These are phyloP conservation scores for Falco punctatus DNA, from an alignment of 2,113 vertebrate genomes.

Conservation along the genomic window DNA sequence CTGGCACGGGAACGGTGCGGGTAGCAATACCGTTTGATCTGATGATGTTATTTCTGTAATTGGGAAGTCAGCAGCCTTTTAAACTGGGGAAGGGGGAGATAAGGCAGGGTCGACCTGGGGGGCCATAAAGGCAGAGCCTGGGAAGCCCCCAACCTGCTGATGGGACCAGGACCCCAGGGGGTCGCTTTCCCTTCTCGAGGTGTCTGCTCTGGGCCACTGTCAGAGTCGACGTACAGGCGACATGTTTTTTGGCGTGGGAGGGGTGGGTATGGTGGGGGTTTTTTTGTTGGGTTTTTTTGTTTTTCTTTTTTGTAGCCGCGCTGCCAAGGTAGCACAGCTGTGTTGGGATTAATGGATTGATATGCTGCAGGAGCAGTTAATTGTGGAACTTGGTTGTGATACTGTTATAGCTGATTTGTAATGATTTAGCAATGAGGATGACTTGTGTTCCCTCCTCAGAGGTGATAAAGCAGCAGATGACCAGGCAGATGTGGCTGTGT, in stretches of 20 bases:
- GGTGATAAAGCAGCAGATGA: conserved; percentile 60
- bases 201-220: not conserved
- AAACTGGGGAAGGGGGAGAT: rapidly evolving
- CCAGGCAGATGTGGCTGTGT: conserved; percentile 32
- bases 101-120: rapidly evolving
- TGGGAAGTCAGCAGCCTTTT: not conserved
- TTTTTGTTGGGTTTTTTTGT: too few species aligned
- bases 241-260: not conserved
- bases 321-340: conserved; percentile 59
- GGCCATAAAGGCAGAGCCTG: not conserved
- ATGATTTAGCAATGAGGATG: conserved; percentile 48
- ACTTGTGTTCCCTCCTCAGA: conserved; percentile 19
- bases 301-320: not conserved
- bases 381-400: conserved; percentile 34
- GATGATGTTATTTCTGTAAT: not conserved
- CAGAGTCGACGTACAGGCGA: not conserved
- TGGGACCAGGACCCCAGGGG: not conserved
- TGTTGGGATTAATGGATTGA: conserved; percentile 23
- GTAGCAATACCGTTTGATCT: not conserved
- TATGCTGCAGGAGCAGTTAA: conserved; percentile 40
- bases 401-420: conserved; percentile 50
- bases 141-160: rapidly evolving
- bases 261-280: not conserved
- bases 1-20: not conserved
- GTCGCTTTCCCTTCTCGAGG: not conserved